These are phyloP conservation scores for Lissonota sp. DNA, from an alignment of 2,888 invertebrate species.

Conservation along the genomic window DNA sequence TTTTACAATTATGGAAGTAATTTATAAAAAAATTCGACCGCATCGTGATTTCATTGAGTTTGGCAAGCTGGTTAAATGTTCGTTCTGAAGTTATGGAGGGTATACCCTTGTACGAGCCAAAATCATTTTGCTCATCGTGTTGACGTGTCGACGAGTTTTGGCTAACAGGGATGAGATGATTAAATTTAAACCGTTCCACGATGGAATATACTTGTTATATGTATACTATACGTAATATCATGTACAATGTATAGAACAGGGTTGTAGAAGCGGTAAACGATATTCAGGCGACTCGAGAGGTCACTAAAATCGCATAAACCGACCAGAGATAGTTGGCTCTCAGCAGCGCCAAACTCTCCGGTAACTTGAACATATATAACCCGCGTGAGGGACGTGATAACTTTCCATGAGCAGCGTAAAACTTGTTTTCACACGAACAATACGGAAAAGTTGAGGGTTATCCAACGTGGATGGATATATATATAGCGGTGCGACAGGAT, in stretches of 20 bases:
- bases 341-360: not conserved
- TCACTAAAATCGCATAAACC: slow-evolving; percentile 47
- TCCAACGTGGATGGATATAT: slow-evolving; percentile 20
- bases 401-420: slow-evolving; percentile 52
- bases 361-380: not conserved
- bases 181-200: slow-evolving; percentile 26
- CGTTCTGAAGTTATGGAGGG: not conserved
- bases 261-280: slow-evolving; percentile 49
- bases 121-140: slow-evolving; percentile 4
- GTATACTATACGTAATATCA: not conserved
- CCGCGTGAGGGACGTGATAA: slow-evolving; percentile 33
- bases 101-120: not conserved
- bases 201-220: slow-evolving; percentile 5
- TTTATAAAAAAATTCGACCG: too few species aligned
- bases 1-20: too few species aligned
- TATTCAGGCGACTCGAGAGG: slow-evolving; percentile 48
- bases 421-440: slow-evolving; percentile 61
- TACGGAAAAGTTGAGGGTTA: slow-evolving; percentile 58
- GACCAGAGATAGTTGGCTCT: slow-evolving; percentile 23
- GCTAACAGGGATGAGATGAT: slow-evolving; percentile 9
- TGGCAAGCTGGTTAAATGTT: not conserved
- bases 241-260: slow-evolving; percentile 1
- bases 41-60: too few species aligned
- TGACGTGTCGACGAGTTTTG: slow-evolving; percentile 19
- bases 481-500: slow-evolving; percentile 2